Evolutionary conservation across 1,140 invertebrate species (phyloP), one percentile per base, ranked within the genome.

Genomic region (Olivierus martensii): DNA sequence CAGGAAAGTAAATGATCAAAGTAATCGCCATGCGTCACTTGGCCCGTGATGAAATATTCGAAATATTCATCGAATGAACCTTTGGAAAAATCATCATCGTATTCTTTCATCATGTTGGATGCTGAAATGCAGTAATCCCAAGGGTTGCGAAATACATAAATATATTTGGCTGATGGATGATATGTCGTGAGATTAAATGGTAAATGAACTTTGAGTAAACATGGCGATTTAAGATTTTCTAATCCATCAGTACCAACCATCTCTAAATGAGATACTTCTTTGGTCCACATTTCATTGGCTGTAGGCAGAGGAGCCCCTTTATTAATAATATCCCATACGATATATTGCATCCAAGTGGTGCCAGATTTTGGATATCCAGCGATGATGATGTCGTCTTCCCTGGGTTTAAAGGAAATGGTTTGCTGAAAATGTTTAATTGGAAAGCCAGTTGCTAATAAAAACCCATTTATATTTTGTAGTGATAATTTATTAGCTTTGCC

Each of bases 281-380:
- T 45, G 12, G 51, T 4, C 14, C 10, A 34, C 3, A 51, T 18
- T 44, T 14, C 12, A 12, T 12, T 14, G 9, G 12, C 14, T n/a
- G 14, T 22, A 3, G 12, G 12, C 1, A 39, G 12, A n/a, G 38
- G 10, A 21, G 12, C 17, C 38, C 49, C 37, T 43, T 45, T 7
- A 35, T 28, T 51, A 28, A 41, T 17, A 7, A 51, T 38, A 11
- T 17, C 3, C n/a, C 17, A n/a, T 12, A 47, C 41, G n/a, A 55
- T 55, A 36, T 55, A n/a, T 14, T 55, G 53, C 14, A 34, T 39
- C 53, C 51, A 55, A 5, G 53, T 55, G 0, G 53, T 55, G 5
- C 51, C 53, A 34, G 19, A 53, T 46, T 55, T 55, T 15, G 53
- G 53, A 55, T 45, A 55, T 3, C 52, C 52, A 2, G 43, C 51